phyloP scores from a whole-genome alignment of 2,113 vertebrate genomes.

The Epinephelus lanceolatus region DNA sequence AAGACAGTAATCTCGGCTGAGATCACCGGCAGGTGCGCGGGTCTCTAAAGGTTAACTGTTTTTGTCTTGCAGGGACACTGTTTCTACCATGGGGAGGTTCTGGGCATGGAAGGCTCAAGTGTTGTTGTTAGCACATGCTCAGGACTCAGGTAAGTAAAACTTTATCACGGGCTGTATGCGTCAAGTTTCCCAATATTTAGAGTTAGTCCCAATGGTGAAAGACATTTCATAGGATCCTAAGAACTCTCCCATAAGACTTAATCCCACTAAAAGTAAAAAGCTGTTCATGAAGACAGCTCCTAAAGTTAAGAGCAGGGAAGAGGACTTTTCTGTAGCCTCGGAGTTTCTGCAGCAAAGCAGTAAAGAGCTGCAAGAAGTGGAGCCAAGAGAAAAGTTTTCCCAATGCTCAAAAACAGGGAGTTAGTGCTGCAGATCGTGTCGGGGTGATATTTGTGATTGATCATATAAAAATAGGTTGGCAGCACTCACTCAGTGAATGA shows the following conservation, averaged over 20 bases:
- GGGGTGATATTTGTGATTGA: slow-evolving; percentile 1
- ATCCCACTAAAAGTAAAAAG: not conserved
- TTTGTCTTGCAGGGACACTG: slow-evolving; percentile 90
- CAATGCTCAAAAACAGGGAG: not conserved
- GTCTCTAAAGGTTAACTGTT: not conserved
- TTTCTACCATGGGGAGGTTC: slow-evolving; percentile 92
- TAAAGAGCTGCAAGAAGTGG: not conserved
- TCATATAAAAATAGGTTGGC: not conserved
- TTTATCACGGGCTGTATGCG: not conserved
- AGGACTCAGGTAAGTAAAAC: slow-evolving; percentile 90
- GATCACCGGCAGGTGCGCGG: no score
- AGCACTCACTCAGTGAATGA: not conserved
- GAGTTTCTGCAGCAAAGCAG: not conserved
- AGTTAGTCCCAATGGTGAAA: slow-evolving; percentile 3
- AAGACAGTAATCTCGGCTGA: no score
- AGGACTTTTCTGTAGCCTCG: slow-evolving; percentile 3
- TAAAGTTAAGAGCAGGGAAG: not conserved
- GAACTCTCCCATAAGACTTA: slow-evolving; percentile 13
- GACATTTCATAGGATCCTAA: not conserved
- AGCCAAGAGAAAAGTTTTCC: not conserved
- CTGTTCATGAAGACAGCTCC: not conserved
- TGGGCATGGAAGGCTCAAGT: slow-evolving; percentile 85
- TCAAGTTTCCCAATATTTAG: slow-evolving; percentile 14
- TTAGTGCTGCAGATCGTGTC: not conserved
- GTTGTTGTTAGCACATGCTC: slow-evolving; percentile 91